Conservation (phyloP, 2,113 vertebrate genomes). For the Setophaga kirtlandii region DNA sequence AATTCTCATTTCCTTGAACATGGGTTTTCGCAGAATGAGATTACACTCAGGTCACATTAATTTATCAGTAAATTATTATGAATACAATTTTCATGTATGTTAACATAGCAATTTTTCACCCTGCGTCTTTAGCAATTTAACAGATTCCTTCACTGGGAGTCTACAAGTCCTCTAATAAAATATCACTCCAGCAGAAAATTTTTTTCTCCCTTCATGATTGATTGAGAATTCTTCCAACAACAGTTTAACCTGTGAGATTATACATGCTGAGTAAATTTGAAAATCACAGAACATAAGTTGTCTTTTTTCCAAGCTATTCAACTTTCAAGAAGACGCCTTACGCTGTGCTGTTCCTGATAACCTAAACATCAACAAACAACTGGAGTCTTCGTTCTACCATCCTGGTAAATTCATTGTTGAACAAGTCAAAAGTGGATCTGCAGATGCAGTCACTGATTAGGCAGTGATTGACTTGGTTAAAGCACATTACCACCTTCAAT, state of each 20-base stretch:
- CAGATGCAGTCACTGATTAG: not conserved
- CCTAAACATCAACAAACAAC: not conserved
- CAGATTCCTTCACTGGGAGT: not conserved
- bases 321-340: not conserved
- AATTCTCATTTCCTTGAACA: constrained; percentile 32
- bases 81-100: not conserved
- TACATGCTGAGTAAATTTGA: not conserved
- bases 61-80: constrained; percentile 23
- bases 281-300: not conserved
- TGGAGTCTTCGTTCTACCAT: not conserved
- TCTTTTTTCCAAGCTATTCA: not conserved
- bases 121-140: not conserved
- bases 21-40: not conserved
- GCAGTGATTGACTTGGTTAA: not conserved
- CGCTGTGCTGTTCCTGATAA: not conserved
- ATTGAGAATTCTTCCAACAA: not conserved
- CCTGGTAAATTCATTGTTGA: not conserved
- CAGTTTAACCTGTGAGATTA: not conserved
- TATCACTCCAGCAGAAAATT: not conserved
- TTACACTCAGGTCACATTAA: not conserved
- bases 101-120: not conserved
- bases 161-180: fast-evolving
- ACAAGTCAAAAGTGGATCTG: not conserved
- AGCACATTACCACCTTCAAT: not conserved
- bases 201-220: not conserved